Evolutionary conservation across 2,113 vertebrate genomes (phyloP), one percentile per base, ranked within the genome.

Genomic region (Ginglymostoma cirratum): DNA sequence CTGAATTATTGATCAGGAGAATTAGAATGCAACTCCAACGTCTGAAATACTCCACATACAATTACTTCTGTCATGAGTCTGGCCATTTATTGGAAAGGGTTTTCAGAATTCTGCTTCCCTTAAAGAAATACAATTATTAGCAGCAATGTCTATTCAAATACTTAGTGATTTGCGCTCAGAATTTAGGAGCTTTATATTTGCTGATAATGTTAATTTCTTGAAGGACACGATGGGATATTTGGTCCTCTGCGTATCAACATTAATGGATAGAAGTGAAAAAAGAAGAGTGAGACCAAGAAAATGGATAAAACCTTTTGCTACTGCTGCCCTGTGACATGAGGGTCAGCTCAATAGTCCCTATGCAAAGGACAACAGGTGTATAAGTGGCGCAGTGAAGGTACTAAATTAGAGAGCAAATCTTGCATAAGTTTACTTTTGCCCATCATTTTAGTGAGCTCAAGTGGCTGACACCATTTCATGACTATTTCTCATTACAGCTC

Each of bases 1-100:
- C 65, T 94, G 65, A 67, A 94, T 94, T 69, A 94, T 94, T 70
- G 92, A 94, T 70, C 34, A 69, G 15, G n/a, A 45, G 61, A 94
- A 67, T 94, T 94, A 67, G 19, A 69, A 55, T 94, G n/a, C 42
- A 7, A 69, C 66, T 69, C 2, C 69, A 27, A 94, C 42, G 66
- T 69, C 92, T 67, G 92, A 94, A 69, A 94, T 69, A 34, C 52
- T 55, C 52, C 52, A 90, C 15, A 14, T 69, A 10, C 65, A 94
- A 45, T 94, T 69, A n/a, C 66, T 94, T 94, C 69, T 94, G 66
- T 94, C 38, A 15, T 94, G 66, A 45, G n/a, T 70, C 38, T 27
- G 23, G 8, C 21, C 38, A 70, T 42, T 69, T 69, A 42, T 42
- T 94, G 65, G n/a, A 61, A 90, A n/a, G 15, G 10, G 3, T 15